Evolutionary conservation across 2,113 vertebrate genomes (phyloP).

Genomic region (Campylorhamphus procurvoides): DNA sequence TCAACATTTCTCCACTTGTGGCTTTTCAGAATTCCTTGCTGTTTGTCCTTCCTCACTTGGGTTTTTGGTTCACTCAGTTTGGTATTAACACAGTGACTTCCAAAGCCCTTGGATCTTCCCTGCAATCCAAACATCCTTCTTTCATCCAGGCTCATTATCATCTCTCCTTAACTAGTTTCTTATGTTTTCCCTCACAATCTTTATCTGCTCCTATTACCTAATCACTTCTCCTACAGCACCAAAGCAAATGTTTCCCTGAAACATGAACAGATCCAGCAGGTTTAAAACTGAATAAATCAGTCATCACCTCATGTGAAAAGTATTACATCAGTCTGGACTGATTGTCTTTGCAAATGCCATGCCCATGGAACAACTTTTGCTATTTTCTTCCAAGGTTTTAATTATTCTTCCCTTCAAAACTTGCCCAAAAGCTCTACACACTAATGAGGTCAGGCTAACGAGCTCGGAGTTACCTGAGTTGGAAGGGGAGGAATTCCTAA

Average conservation of each 20-base stretch:
- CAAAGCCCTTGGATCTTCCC: background rate
- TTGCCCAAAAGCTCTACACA: background rate
- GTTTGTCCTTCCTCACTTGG: background rate
- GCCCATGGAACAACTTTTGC: background rate
- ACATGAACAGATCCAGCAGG: background rate
- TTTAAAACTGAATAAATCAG: constrained; percentile 5
- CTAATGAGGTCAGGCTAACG: background rate
- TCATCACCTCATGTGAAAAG: background rate
- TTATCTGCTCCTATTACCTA: background rate
- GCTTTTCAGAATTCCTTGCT: background rate
- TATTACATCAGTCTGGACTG: background rate
- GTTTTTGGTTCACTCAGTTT: background rate
- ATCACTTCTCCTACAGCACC: background rate
- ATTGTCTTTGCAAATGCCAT: background rate
- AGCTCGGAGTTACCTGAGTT: background rate
- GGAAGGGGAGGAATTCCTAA: background rate
- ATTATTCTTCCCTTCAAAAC: background rate
- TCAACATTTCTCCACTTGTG: background rate
- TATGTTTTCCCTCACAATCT: background rate
- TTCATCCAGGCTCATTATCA: background rate
- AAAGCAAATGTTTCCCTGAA: background rate
- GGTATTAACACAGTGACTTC: background rate
- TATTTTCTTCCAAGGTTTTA: background rate
- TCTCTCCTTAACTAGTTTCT: background rate
- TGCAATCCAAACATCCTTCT: background rate